Percentiles rank a stretch among this genome's conserved stretches.
These are phyloP conservation scores for Neuroscelio doddi DNA, from an alignment of 2,888 invertebrate species.

Conservation along the genomic window DNA sequence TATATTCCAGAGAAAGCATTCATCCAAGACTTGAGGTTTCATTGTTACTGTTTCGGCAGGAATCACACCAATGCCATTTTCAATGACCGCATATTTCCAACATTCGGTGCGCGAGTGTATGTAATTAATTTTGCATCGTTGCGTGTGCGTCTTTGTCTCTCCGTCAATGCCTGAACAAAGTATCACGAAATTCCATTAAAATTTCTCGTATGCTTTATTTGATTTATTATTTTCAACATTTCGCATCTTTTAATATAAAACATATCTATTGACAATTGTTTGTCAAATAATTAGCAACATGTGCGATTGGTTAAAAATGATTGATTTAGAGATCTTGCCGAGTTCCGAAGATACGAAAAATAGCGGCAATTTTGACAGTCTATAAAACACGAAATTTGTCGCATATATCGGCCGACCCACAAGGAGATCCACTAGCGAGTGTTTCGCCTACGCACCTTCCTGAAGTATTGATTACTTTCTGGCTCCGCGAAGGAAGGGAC, in stretches of 20 bases:
- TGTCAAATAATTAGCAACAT: no score
- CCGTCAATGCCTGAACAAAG: no score
- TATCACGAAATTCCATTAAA: no score
- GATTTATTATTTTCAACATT: no score
- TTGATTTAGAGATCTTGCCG: neutral
- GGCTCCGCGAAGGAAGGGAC: constrained; percentile 56
- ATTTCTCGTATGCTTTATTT: no score
- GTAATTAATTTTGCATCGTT: constrained; percentile 53
- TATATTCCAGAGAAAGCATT: constrained; percentile 53
- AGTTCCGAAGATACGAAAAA: neutral
- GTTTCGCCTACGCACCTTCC: constrained; percentile 63
- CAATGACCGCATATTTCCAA: constrained; percentile 16
- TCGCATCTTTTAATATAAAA: no score
- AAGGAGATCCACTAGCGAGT: constrained; percentile 53
- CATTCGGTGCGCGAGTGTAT: constrained; percentile 32
- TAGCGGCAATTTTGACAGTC: no score
- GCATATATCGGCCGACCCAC: constrained; percentile 50
- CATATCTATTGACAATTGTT: no score
- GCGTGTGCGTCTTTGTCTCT: neutral
- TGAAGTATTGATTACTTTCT: constrained; percentile 69
- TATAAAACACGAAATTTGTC: constrained; percentile 6
- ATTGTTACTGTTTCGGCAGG: constrained; percentile 1
- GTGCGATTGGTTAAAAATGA: constrained; percentile 7
- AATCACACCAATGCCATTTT: constrained; percentile 3
- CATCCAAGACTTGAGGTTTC: constrained; percentile 18